Percentiles rank a stretch among this genome's conserved stretches.
phyloP scores from a whole-genome alignment of 2,113 vertebrate species.

The Cairina moschata region DNA sequence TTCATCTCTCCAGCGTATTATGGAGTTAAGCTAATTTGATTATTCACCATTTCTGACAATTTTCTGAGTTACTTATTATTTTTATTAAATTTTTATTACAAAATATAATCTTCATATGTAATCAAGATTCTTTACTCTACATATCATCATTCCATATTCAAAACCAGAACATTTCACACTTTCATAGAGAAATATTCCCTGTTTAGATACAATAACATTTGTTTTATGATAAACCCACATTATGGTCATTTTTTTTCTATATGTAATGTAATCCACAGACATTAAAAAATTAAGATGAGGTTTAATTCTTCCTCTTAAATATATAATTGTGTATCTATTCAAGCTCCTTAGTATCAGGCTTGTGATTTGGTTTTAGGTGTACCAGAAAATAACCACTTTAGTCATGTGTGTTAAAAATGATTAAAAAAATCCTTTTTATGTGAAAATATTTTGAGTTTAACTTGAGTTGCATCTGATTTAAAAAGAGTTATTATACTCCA shows the following conservation, averaged over 20 bases:
- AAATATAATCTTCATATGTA: not conserved
- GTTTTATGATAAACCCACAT: not conserved
- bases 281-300: constrained; percentile 12
- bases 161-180: not conserved
- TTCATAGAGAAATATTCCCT: not conserved
- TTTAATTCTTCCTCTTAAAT: constrained; percentile 25
- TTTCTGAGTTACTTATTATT: not conserved
- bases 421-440: not conserved
- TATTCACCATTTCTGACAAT: not conserved
- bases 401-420: fast-evolving
- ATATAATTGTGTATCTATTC: not conserved
- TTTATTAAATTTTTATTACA: not conserved
- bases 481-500: not conserved
- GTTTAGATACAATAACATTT: not conserved
- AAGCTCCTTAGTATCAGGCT: not conserved
- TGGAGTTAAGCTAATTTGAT: not conserved
- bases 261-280: not conserved
- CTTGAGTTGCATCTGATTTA: not conserved
- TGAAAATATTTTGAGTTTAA: not conserved
- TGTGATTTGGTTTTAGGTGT: not conserved
- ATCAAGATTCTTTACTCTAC: not conserved
- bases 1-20: not conserved
- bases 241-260: not conserved
- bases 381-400: not conserved
- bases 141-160: not conserved